These are phyloP conservation scores for Sardina pilchardus DNA, from an alignment of 2,113 vertebrate genomes.

Conservation along the genomic window DNA sequence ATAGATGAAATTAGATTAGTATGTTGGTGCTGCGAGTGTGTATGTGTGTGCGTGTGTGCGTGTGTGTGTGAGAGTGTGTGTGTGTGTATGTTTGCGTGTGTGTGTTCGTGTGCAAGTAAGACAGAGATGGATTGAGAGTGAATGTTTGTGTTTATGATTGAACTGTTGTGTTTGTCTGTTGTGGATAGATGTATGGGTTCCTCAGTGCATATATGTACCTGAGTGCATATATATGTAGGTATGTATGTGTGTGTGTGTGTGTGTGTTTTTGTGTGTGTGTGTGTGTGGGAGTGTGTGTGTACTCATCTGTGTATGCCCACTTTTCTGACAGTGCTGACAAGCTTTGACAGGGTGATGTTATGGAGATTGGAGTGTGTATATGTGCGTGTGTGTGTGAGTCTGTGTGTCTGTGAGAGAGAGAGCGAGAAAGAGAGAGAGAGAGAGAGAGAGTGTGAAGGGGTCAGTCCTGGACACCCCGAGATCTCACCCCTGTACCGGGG, in stretches of 20 bases:
- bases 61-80: background rate
- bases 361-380: background rate
- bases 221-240: background rate
- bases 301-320: background rate
- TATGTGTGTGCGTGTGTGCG: background rate
- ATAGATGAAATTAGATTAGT: background rate
- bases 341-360: slow-evolving; percentile 5
- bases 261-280: background rate
- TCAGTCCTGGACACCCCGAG: slow-evolving; percentile 60
- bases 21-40: background rate
- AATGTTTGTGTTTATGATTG: background rate
- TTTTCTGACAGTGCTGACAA: background rate
- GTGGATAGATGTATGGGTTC: background rate
- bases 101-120: background rate
- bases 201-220: background rate
- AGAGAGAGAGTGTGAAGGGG: slow-evolving; percentile 51
- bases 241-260: background rate
- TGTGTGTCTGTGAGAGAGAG: slow-evolving; percentile 9
- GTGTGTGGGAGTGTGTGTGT: background rate
- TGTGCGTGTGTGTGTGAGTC: background rate
- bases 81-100: no score
- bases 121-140: background rate
- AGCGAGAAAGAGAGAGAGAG: background rate
- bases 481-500: slow-evolving; percentile 54
- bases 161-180: background rate